Conservation (phyloP, 2,888 invertebrate species). For the Heliconius sara region DNA sequence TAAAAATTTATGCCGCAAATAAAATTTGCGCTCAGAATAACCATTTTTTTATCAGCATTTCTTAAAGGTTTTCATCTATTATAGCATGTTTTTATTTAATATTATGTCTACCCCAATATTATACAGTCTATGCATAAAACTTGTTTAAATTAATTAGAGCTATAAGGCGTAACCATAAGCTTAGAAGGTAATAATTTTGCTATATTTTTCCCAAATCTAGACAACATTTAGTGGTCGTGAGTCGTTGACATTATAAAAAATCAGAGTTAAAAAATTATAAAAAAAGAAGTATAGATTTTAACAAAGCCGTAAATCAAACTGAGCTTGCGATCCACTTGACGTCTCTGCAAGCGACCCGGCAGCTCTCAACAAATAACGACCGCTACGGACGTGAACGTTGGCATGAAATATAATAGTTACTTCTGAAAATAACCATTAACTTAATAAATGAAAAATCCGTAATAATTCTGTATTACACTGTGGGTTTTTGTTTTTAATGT, state of each 20-base stretch:
- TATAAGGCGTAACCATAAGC: not conserved
- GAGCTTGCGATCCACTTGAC: slow-evolving; percentile 31
- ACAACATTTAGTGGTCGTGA: not conserved
- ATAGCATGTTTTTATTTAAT: not conserved
- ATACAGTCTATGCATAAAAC: not conserved
- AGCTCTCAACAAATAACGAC: slow-evolving; percentile 30
- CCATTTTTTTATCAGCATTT: slow-evolving; percentile 1
- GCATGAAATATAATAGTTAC: slow-evolving; percentile 24
- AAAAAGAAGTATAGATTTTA: slow-evolving; percentile 30
- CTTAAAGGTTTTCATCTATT: not conserved
- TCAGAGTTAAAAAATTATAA: slow-evolving; percentile 21
- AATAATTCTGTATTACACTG: too few relatives aligned
- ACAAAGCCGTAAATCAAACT: slow-evolving; percentile 35
- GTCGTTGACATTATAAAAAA: slow-evolving; percentile 23
- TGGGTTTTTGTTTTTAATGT: not conserved
- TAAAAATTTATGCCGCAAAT: slow-evolving; percentile 14
- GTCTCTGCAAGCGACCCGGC: slow-evolving; percentile 31
- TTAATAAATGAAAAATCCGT: not conserved
- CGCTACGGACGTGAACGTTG: slow-evolving; percentile 10
- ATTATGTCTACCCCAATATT: not conserved
- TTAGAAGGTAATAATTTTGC: not conserved
- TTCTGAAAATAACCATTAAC: slow-evolving; percentile 15
- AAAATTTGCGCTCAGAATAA: slow-evolving; percentile 6
- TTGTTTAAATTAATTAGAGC: slow-evolving; percentile 9
- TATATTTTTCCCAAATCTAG: slow-evolving; percentile 6